These are phyloP conservation scores for Zaprionus nigranus DNA, from an alignment of 1,140 invertebrate species.

Conservation along the genomic window DNA sequence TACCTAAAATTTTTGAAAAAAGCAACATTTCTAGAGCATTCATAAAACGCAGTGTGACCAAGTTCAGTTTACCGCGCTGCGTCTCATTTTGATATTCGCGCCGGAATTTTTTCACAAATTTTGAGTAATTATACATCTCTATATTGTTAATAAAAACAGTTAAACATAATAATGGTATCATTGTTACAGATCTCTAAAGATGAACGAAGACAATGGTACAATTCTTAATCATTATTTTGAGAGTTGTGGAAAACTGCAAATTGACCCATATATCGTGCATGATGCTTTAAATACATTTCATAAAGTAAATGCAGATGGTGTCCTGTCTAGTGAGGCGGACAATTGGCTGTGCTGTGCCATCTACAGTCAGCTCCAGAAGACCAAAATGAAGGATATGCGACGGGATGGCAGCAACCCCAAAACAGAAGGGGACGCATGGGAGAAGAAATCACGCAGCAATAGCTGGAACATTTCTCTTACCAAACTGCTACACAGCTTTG, in stretches of 20 bases:
- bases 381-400: slow-evolving; percentile 56
- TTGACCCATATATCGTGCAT: slow-evolving; percentile 31
- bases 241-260: slow-evolving; percentile 45
- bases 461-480: slow-evolving; percentile 71
- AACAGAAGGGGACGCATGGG: neutral
- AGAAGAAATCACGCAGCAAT: slow-evolving; percentile 5
- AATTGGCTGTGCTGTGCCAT: slow-evolving; percentile 66
- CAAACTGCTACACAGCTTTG: slow-evolving; percentile 91
- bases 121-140: neutral
- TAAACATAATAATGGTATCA: neutral
- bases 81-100: slow-evolving; percentile 47
- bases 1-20: neutral
- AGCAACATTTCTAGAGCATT: too few species aligned
- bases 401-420: neutral
- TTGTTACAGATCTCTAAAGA: slow-evolving; percentile 6
- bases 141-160: neutral
- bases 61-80: slow-evolving; percentile 21
- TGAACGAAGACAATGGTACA: slow-evolving; percentile 19
- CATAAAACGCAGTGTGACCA: slow-evolving; percentile 31
- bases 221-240: slow-evolving; percentile 31
- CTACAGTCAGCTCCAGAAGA: slow-evolving; percentile 57
- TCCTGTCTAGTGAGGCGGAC: slow-evolving; percentile 45
- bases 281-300: slow-evolving; percentile 46
- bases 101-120: slow-evolving; percentile 11
- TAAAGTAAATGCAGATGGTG: slow-evolving; percentile 42